Base-by-base conservation (phyloP, 1,140 invertebrate species). In the Drosophila neocordata region DNA sequence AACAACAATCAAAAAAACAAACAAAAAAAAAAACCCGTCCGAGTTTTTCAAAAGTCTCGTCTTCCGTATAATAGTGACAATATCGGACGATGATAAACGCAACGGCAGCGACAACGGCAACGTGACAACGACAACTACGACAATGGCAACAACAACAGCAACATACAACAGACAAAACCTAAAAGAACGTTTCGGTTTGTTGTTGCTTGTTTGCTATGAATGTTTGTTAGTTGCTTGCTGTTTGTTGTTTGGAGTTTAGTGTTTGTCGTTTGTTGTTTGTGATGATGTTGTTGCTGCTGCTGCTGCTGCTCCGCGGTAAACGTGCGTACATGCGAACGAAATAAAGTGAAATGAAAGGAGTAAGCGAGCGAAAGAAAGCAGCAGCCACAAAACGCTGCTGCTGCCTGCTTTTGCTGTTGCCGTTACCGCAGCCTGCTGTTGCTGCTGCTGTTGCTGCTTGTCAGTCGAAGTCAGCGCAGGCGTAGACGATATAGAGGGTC, bases 261-360 rank as follows among this genome's bases (percentile, higher is more conserved):
- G 41, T 41, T 70, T 70, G 68, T 74, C 61, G 37, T 61, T 65
- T 70, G 60, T 65, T 59, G 38, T 13, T 31, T 56, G 53, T 44
- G 8, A 15, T 9, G 41, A 48, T 48, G 41, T 48, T 74, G 27
- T 58, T 57, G 35, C 34, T 27, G 74, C 51, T 77, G 73, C 73
- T 76, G 75, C 68, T 66, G 68, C 69, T 79, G 77, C 67, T 81
- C 84, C 90, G 90, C 89, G 89, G 75, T 73, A 71, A 89, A 90
- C 90, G 90, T 91, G 90, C 90, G 90, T 91, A 83, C 90, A 90
- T 89, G 76, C 90, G 90, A 91, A 91, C 90, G 90, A 88, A 89
- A 91, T 91, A 91, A 91, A 90, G 90, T 91, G 90, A 91, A 91
- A 91, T 91, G 90, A 91, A 91, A 91, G 90, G 90, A 91, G 90